phyloP scores from a whole-genome alignment of 2,888 invertebrate species.

The Parascotia fuliginaria region DNA sequence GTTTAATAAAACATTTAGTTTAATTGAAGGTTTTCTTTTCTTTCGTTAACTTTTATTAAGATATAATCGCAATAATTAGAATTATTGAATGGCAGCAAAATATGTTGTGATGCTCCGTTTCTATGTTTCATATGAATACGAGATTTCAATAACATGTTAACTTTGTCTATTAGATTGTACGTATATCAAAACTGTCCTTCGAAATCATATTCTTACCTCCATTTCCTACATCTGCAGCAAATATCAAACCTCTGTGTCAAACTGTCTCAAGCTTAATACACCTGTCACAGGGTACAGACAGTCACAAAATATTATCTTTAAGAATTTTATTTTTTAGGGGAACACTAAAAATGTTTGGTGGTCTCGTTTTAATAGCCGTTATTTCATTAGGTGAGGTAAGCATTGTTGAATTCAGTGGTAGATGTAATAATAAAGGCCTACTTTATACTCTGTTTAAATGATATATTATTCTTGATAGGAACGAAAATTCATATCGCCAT shows the following conservation, averaged over 20 bases:
- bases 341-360: not conserved
- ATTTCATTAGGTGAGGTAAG: not conserved
- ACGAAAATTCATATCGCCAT: conserved; percentile 1
- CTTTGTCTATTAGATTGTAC: not conserved
- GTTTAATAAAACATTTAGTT: too few species aligned
- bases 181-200: not conserved
- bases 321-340: not conserved
- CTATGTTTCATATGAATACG: too few species aligned
- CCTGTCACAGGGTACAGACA: not conserved
- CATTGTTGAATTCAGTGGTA: not conserved
- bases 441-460: not conserved
- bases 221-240: conserved; percentile 8
- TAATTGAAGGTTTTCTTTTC: too few species aligned
- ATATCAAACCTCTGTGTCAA: conserved; percentile 5
- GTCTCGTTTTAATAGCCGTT: not conserved
- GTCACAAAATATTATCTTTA: not conserved
- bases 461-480: not conserved
- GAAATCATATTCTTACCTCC: conserved; percentile 6
- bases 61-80: too few species aligned
- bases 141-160: too few species aligned
- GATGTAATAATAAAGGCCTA: not conserved
- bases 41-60: too few species aligned
- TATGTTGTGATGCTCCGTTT: too few species aligned
- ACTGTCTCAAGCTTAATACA: not conserved
- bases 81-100: too few species aligned